These are phyloP conservation scores for Drosophila quadrilineata DNA, from an alignment of 1,140 invertebrate species.

Conservation along the genomic window DNA sequence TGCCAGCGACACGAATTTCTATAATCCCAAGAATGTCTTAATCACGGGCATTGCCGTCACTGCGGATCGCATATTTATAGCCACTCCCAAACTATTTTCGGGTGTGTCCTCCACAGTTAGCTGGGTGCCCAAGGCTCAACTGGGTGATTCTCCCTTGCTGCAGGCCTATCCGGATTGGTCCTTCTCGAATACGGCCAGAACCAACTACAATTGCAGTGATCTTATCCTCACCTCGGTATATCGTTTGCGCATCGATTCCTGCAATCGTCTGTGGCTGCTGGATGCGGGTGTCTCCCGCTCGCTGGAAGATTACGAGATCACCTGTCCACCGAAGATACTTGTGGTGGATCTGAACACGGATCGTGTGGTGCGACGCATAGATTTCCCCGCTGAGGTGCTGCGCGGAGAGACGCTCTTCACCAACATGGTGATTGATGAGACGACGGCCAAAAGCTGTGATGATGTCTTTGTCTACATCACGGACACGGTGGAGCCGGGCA, in stretches of 20 bases:
- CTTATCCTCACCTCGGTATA: conserved; percentile 89
- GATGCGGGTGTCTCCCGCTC: conserved; percentile 87
- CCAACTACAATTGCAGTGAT: conserved; percentile 87
- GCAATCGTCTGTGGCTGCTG: conserved; percentile 89
- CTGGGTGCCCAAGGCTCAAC: conserved; percentile 84
- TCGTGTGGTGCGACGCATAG: conserved; percentile 84
- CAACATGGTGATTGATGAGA: conserved; percentile 89
- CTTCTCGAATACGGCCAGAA: conserved; percentile 87
- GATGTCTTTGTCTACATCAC: conserved; percentile 89
- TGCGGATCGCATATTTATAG: conserved; percentile 87
- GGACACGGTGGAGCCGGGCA: conserved; percentile 90
- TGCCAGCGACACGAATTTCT: conserved; percentile 83
- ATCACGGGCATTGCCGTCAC: conserved; percentile 88
- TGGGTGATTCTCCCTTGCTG: conserved; percentile 86
- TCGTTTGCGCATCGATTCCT: conserved; percentile 86
- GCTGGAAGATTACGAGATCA: conserved; percentile 87
- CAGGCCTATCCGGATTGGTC: conserved; percentile 91
- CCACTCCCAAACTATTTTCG: conserved; percentile 86
- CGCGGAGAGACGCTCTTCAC: conserved; percentile 88
- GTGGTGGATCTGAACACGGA: conserved; percentile 89
- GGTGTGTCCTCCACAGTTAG: conserved; percentile 89
- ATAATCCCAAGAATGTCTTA: conserved; percentile 86
- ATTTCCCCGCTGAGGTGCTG: conserved; percentile 85
- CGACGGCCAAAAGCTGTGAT: conserved; percentile 85
- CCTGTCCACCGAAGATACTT: conserved; percentile 90